phyloP scores from a whole-genome alignment of 1,140 invertebrate genomes.

The Lanistes nyassanus region DNA sequence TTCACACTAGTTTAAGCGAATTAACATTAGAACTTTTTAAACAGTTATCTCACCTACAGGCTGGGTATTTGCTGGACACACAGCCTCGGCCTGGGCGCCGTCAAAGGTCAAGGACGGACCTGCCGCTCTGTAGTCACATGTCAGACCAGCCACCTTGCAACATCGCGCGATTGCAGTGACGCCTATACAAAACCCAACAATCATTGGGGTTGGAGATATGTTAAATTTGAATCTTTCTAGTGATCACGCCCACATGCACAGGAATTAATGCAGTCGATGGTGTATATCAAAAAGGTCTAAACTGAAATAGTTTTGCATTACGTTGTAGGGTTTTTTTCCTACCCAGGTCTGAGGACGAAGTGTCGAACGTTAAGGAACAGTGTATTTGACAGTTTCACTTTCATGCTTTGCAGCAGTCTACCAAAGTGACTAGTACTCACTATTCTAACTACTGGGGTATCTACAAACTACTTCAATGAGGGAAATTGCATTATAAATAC shows the following conservation, averaged over 20 bases:
- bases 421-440: neutral
- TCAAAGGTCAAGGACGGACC: constrained; percentile 29
- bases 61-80: neutral
- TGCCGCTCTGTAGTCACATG: constrained; percentile 31
- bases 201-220: neutral
- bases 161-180: constrained; percentile 36
- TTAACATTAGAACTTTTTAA: too few relatives aligned
- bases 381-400: constrained; percentile 5
- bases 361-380: too few relatives aligned
- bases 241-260: constrained; percentile 6
- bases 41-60: too few relatives aligned
- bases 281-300: too few relatives aligned
- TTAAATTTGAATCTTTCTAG: neutral
- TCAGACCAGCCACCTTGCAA: constrained; percentile 25
- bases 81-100: constrained; percentile 27
- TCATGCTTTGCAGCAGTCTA: neutral
- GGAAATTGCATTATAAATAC: neutral
- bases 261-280: neutral
- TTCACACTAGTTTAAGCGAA: too few relatives aligned
- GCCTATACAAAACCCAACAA: constrained; percentile 8
- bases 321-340: too few relatives aligned
- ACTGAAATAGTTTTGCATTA: too few relatives aligned
- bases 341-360: too few relatives aligned
- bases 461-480: too few relatives aligned
- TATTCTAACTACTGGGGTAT: neutral